Evolutionary conservation across 2,797 vertebrate genomes (phyloP).

Genomic region (Rhinella marina): DNA sequence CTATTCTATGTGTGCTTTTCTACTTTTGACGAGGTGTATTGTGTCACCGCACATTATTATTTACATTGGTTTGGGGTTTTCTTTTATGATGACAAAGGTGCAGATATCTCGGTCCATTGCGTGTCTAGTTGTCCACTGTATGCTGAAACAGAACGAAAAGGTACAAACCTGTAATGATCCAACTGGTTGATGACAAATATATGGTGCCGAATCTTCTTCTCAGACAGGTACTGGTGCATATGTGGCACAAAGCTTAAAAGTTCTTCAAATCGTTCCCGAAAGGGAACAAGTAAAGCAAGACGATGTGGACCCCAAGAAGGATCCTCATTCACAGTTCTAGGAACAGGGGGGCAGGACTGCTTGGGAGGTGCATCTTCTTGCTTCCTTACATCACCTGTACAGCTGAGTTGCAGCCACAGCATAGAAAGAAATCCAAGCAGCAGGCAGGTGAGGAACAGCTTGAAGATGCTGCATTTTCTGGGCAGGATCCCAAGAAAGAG

Average conservation of each 20-base stretch:
- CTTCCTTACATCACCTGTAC: slow-evolving; percentile 80
- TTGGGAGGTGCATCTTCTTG: slow-evolving; percentile 61
- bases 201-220: slow-evolving; percentile 89
- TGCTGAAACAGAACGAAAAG: background rate
- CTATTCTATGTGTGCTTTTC: no score
- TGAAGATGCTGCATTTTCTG: slow-evolving; percentile 83
- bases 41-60: no score
- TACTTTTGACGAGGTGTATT: no score
- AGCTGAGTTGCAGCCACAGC: slow-evolving; percentile 94
- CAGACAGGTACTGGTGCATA: slow-evolving; percentile 89
- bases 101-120: background rate
- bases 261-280: slow-evolving; percentile 96
- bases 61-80: no score
- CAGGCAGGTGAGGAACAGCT: slow-evolving; percentile 87
- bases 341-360: slow-evolving; percentile 74
- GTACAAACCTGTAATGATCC: slow-evolving; percentile 88
- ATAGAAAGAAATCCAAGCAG: slow-evolving; percentile 85
- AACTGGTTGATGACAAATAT: slow-evolving; percentile 94
- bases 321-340: slow-evolving; percentile 73
- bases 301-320: slow-evolving; percentile 89
- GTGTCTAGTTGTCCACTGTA: no score
- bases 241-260: slow-evolving; percentile 92
- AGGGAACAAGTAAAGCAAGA: slow-evolving; percentile 89
- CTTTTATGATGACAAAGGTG: background rate
- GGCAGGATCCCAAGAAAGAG: slow-evolving; percentile 76